A percentile compares a stretch with the other conserved stretches of the same genome.
Conservation (phyloP, 1,140 invertebrate genomes). For the Dysdera silvatica region DNA sequence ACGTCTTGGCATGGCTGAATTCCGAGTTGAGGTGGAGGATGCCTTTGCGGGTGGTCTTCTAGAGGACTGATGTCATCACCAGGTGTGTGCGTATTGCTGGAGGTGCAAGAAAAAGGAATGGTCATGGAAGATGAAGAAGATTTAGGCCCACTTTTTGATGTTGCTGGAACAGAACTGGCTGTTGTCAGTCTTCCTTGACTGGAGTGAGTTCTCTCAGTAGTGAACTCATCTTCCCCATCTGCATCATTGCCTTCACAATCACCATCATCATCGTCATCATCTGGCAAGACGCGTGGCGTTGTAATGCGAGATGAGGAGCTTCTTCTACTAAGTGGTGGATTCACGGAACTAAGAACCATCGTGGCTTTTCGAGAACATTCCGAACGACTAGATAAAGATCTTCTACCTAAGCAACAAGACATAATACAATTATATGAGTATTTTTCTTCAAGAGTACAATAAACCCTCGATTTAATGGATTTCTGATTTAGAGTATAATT, state of each 20-base stretch:
- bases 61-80: conserved; percentile 21
- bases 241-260: conserved; percentile 9
- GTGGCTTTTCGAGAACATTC: no score
- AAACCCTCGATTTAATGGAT: no score
- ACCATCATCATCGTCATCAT: conserved; percentile 12
- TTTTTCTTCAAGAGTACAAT: no score
- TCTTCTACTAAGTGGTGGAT: no score
- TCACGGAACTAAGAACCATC: no score
- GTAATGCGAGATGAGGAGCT: no score
- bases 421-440: no score
- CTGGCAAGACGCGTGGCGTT: conserved; percentile 12
- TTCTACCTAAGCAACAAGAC: no score
- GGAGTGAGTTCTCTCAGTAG: neutral
- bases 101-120: conserved; percentile 20
- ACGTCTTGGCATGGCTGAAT: conserved; percentile 12
- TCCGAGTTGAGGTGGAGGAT: neutral
- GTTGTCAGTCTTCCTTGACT: conserved; percentile 19
- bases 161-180: conserved; percentile 16
- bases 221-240: conserved; percentile 16
- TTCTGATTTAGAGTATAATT: no score
- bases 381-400: no score
- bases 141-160: conserved; percentile 21
- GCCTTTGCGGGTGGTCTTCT: no score
- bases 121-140: conserved; percentile 27
- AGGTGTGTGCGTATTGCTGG: conserved; percentile 21